Evolutionary conservation across 2,113 vertebrate species (phyloP).

Genomic region (Zosterops borbonicus): DNA sequence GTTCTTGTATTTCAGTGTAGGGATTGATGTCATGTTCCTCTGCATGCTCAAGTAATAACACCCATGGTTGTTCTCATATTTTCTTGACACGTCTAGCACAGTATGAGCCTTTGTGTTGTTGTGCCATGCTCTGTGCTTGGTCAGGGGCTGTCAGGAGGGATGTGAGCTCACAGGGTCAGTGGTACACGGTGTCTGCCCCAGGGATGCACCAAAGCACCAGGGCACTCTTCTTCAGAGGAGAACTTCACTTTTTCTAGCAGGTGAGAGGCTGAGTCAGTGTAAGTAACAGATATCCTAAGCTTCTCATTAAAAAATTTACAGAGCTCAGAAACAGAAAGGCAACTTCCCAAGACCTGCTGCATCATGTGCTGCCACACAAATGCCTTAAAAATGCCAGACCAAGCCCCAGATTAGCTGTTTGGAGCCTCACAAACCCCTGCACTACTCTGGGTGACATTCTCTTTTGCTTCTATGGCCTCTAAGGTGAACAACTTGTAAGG

Average conservation of each 20-base stretch:
- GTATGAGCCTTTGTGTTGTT: rapidly evolving
- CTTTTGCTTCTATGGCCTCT: background rate
- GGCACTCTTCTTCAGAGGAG: background rate
- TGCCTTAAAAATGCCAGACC: background rate
- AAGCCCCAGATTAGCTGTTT: background rate
- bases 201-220: background rate
- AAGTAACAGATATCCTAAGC: background rate
- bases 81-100: background rate
- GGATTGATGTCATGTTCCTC: no score
- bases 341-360: background rate
- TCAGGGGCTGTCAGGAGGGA: background rate
- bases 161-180: background rate
- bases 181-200: rapidly evolving
- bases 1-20: background rate
- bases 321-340: background rate
- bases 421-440: background rate
- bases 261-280: background rate
- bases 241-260: background rate
- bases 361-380: background rate
- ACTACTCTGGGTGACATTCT: background rate
- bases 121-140: background rate
- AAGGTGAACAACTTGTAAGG: background rate
- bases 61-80: background rate
- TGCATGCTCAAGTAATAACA: background rate
- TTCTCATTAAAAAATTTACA: background rate